Percentiles rank a stretch among this genome's conserved stretches.
Conservation (phyloP, 2,888 invertebrate species). For the Philereme vetulata region DNA sequence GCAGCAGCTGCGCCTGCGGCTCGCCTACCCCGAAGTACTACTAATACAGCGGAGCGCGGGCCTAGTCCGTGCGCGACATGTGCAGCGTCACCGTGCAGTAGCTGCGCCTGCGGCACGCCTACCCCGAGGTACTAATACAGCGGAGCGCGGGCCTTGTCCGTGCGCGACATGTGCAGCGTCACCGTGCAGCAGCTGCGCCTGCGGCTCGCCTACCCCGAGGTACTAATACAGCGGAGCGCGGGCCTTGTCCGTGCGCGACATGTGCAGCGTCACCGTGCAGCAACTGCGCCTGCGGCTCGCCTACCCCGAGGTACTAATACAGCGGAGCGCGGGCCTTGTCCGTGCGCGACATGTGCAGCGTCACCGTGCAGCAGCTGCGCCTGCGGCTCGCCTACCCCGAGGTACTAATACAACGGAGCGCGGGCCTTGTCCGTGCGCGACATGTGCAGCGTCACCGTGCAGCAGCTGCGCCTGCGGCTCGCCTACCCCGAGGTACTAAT, state of each 20-base stretch:
- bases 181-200: not conserved
- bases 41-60: constrained; percentile 31
- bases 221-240: not conserved
- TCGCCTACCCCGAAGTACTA: not conserved
- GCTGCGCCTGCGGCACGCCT: constrained; percentile 56
- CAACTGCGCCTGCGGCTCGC: not conserved
- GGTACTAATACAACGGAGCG: too few relatives aligned
- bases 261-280: not conserved
- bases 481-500: constrained; percentile 12
- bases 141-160: not conserved
- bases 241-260: not conserved
- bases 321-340: too few relatives aligned
- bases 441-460: too few relatives aligned
- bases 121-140: constrained; percentile 49
- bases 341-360: too few relatives aligned
- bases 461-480: too few relatives aligned
- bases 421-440: too few relatives aligned
- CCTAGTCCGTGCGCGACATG: constrained; percentile 57
- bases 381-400: too few relatives aligned
- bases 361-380: too few relatives aligned
- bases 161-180: not conserved
- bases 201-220: constrained; percentile 1
- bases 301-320: not conserved
- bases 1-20: not conserved
- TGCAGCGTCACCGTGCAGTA: constrained; percentile 44